Percentiles rank a stretch among this genome's conserved stretches.
phyloP scores from a whole-genome alignment of 2,113 vertebrate species.

The Emydocephalus ijimae region DNA sequence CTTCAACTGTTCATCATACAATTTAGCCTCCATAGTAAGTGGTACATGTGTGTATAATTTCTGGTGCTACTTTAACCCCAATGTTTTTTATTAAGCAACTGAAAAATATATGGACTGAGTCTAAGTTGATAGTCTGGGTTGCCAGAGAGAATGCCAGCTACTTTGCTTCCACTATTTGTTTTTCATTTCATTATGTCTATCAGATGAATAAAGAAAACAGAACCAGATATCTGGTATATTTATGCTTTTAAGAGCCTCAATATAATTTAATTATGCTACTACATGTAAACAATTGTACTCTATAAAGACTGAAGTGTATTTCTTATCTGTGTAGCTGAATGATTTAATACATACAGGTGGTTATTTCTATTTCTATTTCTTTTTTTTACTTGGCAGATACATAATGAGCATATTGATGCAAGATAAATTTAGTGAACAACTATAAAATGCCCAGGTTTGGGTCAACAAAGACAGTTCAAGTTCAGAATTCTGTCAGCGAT shows the following conservation, averaged over 20 bases:
- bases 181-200: background rate
- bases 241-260: background rate
- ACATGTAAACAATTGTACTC: background rate
- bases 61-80: background rate
- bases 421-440: slow-evolving; percentile 84
- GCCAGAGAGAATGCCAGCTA: background rate
- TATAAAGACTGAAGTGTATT: background rate
- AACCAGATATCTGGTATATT: background rate
- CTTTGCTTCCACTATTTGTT: background rate
- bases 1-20: background rate
- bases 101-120: background rate
- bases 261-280: background rate
- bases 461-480: slow-evolving; percentile 76
- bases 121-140: background rate
- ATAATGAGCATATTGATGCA: slow-evolving; percentile 83
- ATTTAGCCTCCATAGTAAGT: background rate
- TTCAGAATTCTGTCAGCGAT: slow-evolving; percentile 87
- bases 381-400: slow-evolving; percentile 74
- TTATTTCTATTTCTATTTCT: slow-evolving; percentile 24
- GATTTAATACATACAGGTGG: background rate
- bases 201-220: background rate
- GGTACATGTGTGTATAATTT: background rate
- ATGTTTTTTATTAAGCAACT: background rate
- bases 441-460: slow-evolving; percentile 98
- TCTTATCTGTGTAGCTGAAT: slow-evolving; percentile 11